phyloP scores from a whole-genome alignment of 2,888 invertebrate genomes.

The Lingula anatina region DNA sequence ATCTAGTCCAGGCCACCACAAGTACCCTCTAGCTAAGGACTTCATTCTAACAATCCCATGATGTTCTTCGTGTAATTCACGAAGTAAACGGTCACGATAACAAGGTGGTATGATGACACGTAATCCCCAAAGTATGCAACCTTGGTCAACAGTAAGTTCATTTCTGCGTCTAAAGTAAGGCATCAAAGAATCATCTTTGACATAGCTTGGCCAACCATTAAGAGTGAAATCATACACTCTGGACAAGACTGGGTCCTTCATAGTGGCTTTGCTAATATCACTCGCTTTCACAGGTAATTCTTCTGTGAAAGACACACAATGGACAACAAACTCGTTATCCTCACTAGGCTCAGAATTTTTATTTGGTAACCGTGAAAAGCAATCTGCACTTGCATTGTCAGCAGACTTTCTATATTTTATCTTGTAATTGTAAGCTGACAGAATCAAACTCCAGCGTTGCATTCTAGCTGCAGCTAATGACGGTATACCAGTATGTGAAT shows the following conservation, averaged over 20 bases:
- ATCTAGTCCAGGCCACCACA: background rate
- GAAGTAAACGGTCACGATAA: background rate
- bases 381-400: conserved; percentile 37
- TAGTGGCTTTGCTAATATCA: background rate
- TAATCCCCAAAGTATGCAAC: background rate
- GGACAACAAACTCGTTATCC: background rate
- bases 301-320: background rate
- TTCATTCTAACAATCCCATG: background rate
- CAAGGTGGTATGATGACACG: background rate
- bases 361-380: conserved; percentile 28
- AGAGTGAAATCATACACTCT: background rate
- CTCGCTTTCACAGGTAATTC: background rate
- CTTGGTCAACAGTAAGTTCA: conserved; percentile 1
- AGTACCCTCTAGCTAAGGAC: background rate
- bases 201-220: background rate
- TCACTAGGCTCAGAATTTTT: background rate
- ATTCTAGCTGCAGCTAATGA: conserved; percentile 28
- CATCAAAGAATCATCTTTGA: background rate
- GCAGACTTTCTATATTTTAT: conserved; percentile 30
- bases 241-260: conserved; percentile 1
- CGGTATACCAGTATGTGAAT: conserved; percentile 28
- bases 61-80: background rate
- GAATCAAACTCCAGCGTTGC: conserved; percentile 26
- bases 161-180: background rate
- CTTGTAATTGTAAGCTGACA: conserved; percentile 41